Percentiles rank a stretch among this genome's conserved stretches.
Evolutionary conservation across 1,140 invertebrate genomes (phyloP).

Genomic region (Trypoxylus dichotomus): DNA sequence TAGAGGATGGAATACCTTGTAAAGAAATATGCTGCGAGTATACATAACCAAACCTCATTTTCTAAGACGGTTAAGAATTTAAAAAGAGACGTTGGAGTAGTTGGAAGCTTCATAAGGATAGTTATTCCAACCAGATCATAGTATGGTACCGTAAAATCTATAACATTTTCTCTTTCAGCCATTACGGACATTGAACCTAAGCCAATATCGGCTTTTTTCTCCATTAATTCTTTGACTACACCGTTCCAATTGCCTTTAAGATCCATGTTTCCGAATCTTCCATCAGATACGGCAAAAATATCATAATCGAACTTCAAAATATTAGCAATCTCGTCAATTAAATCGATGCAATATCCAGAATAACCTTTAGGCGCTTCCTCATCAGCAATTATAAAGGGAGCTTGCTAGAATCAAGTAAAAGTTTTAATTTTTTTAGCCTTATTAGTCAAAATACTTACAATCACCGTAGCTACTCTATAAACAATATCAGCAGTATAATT

Average conservation of each 20-base stretch:
- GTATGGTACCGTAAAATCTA: slow-evolving; percentile 68
- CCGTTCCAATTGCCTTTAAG: slow-evolving; percentile 62
- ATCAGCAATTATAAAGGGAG: slow-evolving; percentile 56
- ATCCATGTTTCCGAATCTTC: slow-evolving; percentile 59
- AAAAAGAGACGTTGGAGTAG: slow-evolving; percentile 63
- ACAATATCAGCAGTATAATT: slow-evolving; percentile 79
- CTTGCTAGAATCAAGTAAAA: slow-evolving; percentile 50
- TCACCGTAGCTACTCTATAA: slow-evolving; percentile 77
- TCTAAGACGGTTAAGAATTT: slow-evolving; percentile 72
- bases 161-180: slow-evolving; percentile 65
- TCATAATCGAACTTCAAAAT: slow-evolving; percentile 62
- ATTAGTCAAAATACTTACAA: slow-evolving; percentile 56
- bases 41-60: slow-evolving; percentile 67
- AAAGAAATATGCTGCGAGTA: slow-evolving; percentile 65
- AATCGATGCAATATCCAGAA: slow-evolving; percentile 65
- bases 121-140: slow-evolving; percentile 67
- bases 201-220: slow-evolving; percentile 64
- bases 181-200: slow-evolving; percentile 62
- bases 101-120: slow-evolving; percentile 64
- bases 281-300: slow-evolving; percentile 57
- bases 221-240: slow-evolving; percentile 63
- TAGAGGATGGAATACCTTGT: slow-evolving; percentile 54
- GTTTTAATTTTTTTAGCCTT: neutral
- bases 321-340: slow-evolving; percentile 59
- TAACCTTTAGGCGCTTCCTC: slow-evolving; percentile 46